A percentile compares a stretch with the other conserved stretches of the same genome.
Conservation (phyloP, 1,140 invertebrate genomes). For the Drosophila auraria region DNA sequence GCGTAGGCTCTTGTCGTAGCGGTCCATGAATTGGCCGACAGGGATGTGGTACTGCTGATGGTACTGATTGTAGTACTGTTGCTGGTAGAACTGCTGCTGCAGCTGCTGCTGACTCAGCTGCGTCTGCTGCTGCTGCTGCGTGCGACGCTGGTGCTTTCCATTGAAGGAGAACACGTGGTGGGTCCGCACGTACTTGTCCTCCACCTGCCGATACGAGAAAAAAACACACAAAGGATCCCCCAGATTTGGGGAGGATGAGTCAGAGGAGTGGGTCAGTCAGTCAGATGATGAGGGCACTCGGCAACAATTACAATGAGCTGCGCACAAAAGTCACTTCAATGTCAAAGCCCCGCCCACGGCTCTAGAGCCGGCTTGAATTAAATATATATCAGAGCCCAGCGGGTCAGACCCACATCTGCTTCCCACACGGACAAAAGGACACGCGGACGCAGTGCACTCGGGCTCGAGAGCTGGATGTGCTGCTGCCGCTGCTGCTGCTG, state of each 20-base stretch:
- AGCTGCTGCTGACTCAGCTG: conserved; percentile 73
- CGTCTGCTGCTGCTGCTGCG: conserved; percentile 74
- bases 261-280: not conserved
- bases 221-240: conserved; percentile 8
- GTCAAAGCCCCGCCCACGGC: conserved; percentile 45
- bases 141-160: conserved; percentile 75
- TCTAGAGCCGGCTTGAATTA: conserved; percentile 49
- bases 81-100: conserved; percentile 70
- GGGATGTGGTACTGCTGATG: conserved; percentile 79
- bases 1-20: conserved; percentile 82
- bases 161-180: conserved; percentile 81
- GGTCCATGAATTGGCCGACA: conserved; percentile 67
- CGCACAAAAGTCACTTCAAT: conserved; percentile 72
- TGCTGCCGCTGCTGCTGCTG: conserved; percentile 22
- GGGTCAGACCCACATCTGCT: conserved; percentile 37
- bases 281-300: conserved; percentile 10
- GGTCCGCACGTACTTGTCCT: conserved; percentile 81
- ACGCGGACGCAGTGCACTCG: conserved; percentile 7
- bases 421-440: conserved; percentile 23
- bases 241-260: conserved; percentile 19
- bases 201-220: conserved; percentile 63
- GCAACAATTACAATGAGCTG: conserved; percentile 47
- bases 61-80: conserved; percentile 72
- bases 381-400: conserved; percentile 59
- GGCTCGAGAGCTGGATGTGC: conserved; percentile 20